These are phyloP conservation scores for Ferdinandea cuprea DNA, from an alignment of 2,888 invertebrate species.

Conservation along the genomic window DNA sequence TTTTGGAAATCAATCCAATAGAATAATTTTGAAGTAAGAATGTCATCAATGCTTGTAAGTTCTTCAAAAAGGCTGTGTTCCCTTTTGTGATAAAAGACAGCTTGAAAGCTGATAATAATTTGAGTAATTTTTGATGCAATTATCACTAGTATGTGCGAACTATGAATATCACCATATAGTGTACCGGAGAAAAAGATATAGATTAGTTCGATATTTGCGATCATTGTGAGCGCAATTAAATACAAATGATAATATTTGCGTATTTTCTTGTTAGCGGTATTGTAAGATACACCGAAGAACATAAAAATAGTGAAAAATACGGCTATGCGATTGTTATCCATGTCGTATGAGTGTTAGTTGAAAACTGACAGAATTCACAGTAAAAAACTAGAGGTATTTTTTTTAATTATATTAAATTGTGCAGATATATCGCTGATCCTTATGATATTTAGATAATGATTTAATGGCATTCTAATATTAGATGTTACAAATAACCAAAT, in stretches of 20 bases:
- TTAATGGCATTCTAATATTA: no score
- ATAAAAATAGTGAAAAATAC: constrained; percentile 12
- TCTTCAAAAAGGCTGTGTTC: constrained; percentile 31
- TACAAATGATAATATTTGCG: background rate
- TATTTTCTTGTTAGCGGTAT: background rate
- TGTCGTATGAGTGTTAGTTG: background rate
- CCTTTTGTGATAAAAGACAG: constrained; percentile 11
- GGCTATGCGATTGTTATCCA: constrained; percentile 44
- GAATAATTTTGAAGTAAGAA: constrained; percentile 21
- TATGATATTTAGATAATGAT: no score
- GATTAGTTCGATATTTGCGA: background rate
- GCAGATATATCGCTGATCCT: no score
- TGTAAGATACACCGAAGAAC: constrained; percentile 24
- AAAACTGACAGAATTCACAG: background rate
- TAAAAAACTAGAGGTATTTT: background rate
- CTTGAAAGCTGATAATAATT: constrained; percentile 9
- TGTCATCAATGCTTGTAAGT: constrained; percentile 43
- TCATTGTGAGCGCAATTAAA: background rate
- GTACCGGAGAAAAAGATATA: no score
- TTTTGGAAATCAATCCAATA: constrained; percentile 51
- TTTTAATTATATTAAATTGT: no score
- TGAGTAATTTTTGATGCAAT: constrained; percentile 4
- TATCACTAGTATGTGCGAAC: background rate
- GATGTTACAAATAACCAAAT: no score
- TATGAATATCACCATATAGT: no score